Evolutionary conservation across 2,113 vertebrate species (phyloP).

Genomic region (Corythaeola cristata): DNA sequence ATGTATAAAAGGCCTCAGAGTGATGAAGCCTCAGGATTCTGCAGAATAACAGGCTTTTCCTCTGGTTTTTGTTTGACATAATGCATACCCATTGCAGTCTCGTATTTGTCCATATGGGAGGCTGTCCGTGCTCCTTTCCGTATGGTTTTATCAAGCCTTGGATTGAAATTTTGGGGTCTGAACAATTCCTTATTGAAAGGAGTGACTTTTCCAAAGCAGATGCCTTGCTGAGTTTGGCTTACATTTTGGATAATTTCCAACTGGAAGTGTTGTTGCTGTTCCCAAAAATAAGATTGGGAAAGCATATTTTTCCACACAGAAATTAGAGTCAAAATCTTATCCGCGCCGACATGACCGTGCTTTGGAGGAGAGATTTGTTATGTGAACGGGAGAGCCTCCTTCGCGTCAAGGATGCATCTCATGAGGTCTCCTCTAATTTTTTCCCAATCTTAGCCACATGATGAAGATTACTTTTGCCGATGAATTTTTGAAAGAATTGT

Average conservation of each 20-base stretch:
- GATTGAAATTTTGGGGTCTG: not conserved
- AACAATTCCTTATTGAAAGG: not conserved
- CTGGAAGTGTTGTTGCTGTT: not conserved
- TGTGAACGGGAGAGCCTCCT: fast-evolving
- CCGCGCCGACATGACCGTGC: not conserved
- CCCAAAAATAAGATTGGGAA: not conserved
- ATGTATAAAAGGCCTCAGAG: not conserved
- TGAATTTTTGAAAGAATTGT: not conserved
- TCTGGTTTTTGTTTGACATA: not conserved
- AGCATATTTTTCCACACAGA: not conserved
- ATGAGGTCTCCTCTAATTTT: not conserved
- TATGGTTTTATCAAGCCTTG: not conserved
- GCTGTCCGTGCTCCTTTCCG: not conserved
- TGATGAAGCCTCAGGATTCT: not conserved
- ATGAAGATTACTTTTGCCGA: not conserved
- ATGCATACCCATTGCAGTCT: not conserved
- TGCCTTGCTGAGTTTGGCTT: not conserved
- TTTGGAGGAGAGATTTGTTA: not conserved
- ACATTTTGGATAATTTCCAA: not conserved
- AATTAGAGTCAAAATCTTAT: not conserved
- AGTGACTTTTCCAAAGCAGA: not conserved
- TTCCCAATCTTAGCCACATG: not conserved
- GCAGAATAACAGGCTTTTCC: not conserved
- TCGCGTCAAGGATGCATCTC: not conserved
- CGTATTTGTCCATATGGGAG: not conserved